Evolutionary conservation across 2,797 vertebrate genomes (phyloP).

Genomic region (Otolemur crassicaudatus): DNA sequence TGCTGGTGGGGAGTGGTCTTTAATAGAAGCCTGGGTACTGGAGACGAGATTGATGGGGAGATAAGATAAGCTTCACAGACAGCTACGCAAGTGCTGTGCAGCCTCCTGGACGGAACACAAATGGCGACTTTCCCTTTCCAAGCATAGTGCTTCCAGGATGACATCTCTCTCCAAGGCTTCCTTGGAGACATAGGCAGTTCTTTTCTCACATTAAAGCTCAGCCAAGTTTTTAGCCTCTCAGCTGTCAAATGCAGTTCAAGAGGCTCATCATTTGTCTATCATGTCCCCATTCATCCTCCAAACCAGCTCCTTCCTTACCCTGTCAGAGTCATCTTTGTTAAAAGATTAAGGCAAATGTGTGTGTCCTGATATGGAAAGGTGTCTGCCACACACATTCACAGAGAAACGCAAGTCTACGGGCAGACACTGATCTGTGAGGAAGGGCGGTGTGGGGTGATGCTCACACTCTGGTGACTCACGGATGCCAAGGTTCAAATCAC

Average conservation of each 20-base stretch:
- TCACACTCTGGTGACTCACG: not conserved
- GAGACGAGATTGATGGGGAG: not conserved
- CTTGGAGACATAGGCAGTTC: not conserved
- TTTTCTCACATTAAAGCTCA: not conserved
- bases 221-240: not conserved
- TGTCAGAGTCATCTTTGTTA: not conserved
- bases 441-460: fast-evolving
- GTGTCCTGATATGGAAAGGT: not conserved
- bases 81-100: not conserved
- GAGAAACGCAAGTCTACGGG: not conserved
- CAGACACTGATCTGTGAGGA: not conserved
- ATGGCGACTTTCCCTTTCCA: not conserved
- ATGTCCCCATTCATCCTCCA: not conserved
- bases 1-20: not conserved
- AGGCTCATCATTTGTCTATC: not conserved
- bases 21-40: not conserved
- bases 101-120: not conserved
- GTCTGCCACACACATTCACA: not conserved
- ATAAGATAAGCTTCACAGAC: slow-evolving; percentile 55
- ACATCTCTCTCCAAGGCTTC: not conserved
- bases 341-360: not conserved
- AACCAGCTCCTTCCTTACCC: not conserved
- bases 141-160: not conserved
- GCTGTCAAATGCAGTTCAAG: not conserved
- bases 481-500: not conserved